phyloP scores from a whole-genome alignment of 2,888 invertebrate species.

The Oligia strigilis region DNA sequence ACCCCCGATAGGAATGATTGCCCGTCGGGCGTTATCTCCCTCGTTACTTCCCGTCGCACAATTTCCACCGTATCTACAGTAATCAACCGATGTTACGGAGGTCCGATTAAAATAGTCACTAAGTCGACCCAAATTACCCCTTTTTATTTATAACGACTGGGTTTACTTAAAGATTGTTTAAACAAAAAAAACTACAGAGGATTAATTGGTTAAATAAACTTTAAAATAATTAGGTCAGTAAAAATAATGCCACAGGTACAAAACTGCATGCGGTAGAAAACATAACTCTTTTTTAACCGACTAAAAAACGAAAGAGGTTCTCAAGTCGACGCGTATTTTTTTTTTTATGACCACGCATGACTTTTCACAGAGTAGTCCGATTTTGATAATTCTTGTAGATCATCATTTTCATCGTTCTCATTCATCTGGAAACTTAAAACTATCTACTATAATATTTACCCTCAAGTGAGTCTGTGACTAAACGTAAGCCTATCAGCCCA shows the following conservation, averaged over 20 bases:
- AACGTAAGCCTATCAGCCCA: neutral
- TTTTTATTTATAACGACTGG: conserved; percentile 13
- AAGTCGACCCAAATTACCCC: conserved; percentile 11
- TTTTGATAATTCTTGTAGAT: no score
- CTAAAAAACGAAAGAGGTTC: no score
- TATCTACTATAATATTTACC: no score
- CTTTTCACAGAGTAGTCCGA: no score
- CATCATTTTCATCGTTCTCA: neutral
- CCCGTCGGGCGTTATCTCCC: conserved; percentile 29
- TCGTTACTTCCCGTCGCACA: conserved; percentile 32
- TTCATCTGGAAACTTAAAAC: neutral
- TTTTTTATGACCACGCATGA: no score
- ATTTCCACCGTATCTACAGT: conserved; percentile 27
- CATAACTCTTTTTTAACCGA: no score
- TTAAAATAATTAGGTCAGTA: neutral
- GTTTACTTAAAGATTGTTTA: neutral
- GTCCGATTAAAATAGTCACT: conserved; percentile 21
- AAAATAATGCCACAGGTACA: no score
- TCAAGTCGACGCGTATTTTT: no score
- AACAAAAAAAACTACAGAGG: no score
- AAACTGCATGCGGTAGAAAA: no score
- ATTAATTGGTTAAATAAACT: neutral
- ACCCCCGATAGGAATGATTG: conserved; percentile 40
- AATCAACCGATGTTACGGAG: conserved; percentile 27
- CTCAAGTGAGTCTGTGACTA: neutral